Conservation (phyloP, 2,797 vertebrate species). For the Myripristis murdjan region DNA sequence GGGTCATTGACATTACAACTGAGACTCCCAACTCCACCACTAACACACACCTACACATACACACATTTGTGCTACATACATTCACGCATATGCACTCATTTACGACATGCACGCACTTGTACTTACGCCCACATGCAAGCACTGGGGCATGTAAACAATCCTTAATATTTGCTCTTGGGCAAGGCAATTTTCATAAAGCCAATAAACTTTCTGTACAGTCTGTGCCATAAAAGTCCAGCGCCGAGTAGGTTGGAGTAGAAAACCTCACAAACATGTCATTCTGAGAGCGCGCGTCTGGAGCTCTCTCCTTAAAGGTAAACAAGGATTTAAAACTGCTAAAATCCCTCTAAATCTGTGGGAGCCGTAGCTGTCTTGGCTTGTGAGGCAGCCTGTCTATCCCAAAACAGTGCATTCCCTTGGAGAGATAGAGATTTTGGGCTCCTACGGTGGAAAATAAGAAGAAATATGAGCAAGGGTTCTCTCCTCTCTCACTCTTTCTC, state of each 20-base stretch:
- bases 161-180: slow-evolving; percentile 6
- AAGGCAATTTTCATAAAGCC: slow-evolving; percentile 26
- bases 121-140: slow-evolving; percentile 20
- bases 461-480: slow-evolving; percentile 62
- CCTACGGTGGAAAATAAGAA: slow-evolving; percentile 59
- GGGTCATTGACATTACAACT: slow-evolving; percentile 67
- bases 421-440: slow-evolving; percentile 60
- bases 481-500: slow-evolving; percentile 2
- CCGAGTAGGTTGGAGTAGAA: slow-evolving; percentile 28
- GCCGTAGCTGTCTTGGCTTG: slow-evolving; percentile 55
- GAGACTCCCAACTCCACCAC: slow-evolving; percentile 22
- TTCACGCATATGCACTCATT: background rate
- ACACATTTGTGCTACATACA: slow-evolving; percentile 35
- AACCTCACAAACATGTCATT: slow-evolving; percentile 57
- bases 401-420: slow-evolving; percentile 45
- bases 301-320: slow-evolving; percentile 61
- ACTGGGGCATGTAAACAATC: slow-evolving; percentile 38
- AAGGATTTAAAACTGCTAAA: slow-evolving; percentile 64
- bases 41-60: slow-evolving; percentile 19
- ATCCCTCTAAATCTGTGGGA: slow-evolving; percentile 62
- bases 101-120: slow-evolving; percentile 10
- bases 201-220: slow-evolving; percentile 14
- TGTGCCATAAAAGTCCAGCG: slow-evolving; percentile 46
- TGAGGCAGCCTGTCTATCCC: slow-evolving; percentile 44
- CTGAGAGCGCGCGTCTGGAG: slow-evolving; percentile 38